Evolutionary conservation across 2,797 vertebrate species (phyloP), one percentile per base, ranked within the genome.

Genomic region (Alca torda): DNA sequence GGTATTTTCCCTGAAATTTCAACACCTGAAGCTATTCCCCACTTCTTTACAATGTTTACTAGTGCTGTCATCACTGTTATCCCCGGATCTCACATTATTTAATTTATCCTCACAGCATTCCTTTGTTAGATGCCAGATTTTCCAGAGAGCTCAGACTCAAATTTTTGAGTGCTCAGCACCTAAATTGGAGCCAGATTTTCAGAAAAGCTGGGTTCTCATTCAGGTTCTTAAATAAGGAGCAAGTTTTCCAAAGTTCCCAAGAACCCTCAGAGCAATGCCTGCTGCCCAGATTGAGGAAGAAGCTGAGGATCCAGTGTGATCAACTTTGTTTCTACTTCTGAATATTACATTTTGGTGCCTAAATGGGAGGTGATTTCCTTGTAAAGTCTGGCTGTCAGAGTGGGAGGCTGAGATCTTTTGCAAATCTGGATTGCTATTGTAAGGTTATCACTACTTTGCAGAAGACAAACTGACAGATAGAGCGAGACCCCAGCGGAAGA

Each of bases 341-440:
- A 82, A 45, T 23, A 18, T n/a, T 69, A 59, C 63, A 77, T 69
- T 87, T 56, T 56, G 46, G 23, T 87, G 48, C 57, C 78, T 83
- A 24, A 80, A 85, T n/a, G 6, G 8, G 84, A 87, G 68, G 68
- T 85, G 84, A 92, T 77, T 92, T 92, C 92, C 87, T 41, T 37
- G 81, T 54, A 23, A 95, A 90, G 68, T 75, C 86, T 95, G 84
- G 11, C 88, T 94, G 88, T 89, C 84, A 97, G 81, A 75, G 86
- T 91, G 75, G 93, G 89, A 89, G 89, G 86, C 50, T 94, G 86
- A 95, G 61, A 33, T 87, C 88, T 59, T 82, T 53, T 56, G 53
- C 89, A 59, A 87, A 72, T 16, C 84, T 73, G 57, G 14, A 81
- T 69, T 31, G 63, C 64, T 92, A 17, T 33, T 74, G 50, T 78